These are phyloP conservation scores for Nansenia antarctica DNA, from an alignment of 2,113 vertebrate species.

Conservation along the genomic window DNA sequence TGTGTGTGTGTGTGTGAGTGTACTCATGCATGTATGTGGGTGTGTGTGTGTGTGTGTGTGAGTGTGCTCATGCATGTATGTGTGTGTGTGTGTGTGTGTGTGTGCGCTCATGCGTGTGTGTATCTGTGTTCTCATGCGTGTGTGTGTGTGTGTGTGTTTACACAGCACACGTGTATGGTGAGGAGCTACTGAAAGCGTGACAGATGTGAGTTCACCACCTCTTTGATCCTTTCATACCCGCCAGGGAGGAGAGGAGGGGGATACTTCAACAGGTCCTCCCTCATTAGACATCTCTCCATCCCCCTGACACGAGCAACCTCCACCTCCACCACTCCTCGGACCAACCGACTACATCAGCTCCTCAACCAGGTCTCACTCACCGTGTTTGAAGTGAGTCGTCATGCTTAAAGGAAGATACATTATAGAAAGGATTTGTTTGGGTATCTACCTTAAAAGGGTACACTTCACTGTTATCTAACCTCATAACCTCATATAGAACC, in stretches of 20 bases:
- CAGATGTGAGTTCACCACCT: conserved; percentile 31
- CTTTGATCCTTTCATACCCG: conserved; percentile 40
- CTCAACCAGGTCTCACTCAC: conserved; percentile 12
- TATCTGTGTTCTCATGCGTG: not conserved
- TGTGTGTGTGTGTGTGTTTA: conserved; percentile 8
- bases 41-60: too few relatives aligned
- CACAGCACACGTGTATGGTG: not conserved
- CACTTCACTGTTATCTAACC: too few relatives aligned
- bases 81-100: not conserved
- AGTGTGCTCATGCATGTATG: too few relatives aligned
- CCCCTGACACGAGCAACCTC: too few relatives aligned
- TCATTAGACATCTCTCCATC: conserved; percentile 49
- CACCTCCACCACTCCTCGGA: conserved; percentile 29
- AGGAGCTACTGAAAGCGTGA: not conserved
- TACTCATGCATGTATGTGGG: too few relatives aligned
- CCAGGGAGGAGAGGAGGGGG: conserved; percentile 29
- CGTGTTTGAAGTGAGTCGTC: too few relatives aligned
- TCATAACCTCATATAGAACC: too few relatives aligned
- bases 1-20: too few relatives aligned
- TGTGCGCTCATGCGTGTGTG: not conserved
- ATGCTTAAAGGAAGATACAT: too few relatives aligned
- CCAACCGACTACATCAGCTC: conserved; percentile 43
- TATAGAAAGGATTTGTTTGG: too few relatives aligned
- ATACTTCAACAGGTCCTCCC: conserved; percentile 19
- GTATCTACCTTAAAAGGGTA: too few relatives aligned